A percentile compares a stretch with the other conserved stretches of the same genome.
Evolutionary conservation across 2,888 invertebrate genomes (phyloP).

Genomic region (Scaptomyza polygonia): DNA sequence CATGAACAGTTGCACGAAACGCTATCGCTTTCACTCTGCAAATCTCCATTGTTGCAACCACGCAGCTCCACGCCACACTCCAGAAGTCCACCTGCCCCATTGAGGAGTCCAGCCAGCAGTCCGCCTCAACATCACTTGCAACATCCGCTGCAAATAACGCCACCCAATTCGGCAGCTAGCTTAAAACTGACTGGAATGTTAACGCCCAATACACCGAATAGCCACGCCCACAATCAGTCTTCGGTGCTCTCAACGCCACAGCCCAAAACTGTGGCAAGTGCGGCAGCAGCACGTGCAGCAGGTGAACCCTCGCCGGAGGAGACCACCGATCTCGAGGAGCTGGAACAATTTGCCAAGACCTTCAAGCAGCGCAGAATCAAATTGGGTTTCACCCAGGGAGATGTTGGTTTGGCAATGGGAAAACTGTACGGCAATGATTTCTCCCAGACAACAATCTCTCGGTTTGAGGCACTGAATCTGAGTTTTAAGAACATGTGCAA

Average conservation of each 20-base stretch:
- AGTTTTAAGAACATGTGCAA: conserved; percentile 99
- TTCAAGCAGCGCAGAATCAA: conserved; percentile 99
- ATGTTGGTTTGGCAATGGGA: conserved; percentile 99
- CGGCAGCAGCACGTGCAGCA: conserved; percentile 86
- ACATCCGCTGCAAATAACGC: conserved; percentile 82
- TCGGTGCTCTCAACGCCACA: conserved; percentile 84
- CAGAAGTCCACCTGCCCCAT: conserved; percentile 76
- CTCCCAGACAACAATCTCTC: conserved; percentile 99
- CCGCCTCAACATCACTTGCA: conserved; percentile 65
- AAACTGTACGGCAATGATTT: conserved; percentile 99
- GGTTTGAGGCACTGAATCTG: conserved; percentile 98
- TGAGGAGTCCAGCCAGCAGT: conserved; percentile 82
- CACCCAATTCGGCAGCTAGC: conserved; percentile 85
- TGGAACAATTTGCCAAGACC: conserved; percentile 99
- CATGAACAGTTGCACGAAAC: conserved; percentile 60
- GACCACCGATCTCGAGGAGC: conserved; percentile 97
- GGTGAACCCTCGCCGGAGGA: conserved; percentile 95
- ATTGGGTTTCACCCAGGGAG: conserved; percentile 99
- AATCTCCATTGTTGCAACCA: conserved; percentile 56
- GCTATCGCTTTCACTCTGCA: conserved; percentile 49
- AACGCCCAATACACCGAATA: conserved; percentile 86
- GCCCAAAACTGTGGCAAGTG: conserved; percentile 84
- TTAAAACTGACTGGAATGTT: conserved; percentile 85
- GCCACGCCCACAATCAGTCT: conserved; percentile 81
- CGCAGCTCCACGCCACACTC: conserved; percentile 83